Evolutionary conservation across 2,888 invertebrate species (phyloP).

Genomic region (Rhimphoctona megacephalus): DNA sequence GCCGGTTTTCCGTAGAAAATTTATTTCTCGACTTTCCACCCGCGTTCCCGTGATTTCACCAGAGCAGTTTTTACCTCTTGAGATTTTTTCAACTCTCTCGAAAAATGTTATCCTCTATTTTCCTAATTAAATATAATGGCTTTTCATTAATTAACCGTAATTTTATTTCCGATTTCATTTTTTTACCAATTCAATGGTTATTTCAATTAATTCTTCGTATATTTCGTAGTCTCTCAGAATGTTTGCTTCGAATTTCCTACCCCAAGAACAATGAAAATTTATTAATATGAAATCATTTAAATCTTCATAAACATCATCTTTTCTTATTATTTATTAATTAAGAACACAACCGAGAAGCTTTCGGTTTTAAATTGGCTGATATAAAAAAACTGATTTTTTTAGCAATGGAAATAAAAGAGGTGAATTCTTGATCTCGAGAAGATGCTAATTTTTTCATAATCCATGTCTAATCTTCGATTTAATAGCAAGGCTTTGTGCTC

Average conservation of each 20-base stretch:
- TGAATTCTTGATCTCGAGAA: background rate
- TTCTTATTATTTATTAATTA: background rate
- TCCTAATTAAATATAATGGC: background rate
- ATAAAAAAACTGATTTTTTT: background rate
- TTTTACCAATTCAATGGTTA: background rate
- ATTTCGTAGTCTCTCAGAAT: background rate
- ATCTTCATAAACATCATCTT: background rate
- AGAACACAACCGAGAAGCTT: background rate
- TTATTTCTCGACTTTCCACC: slow-evolving; percentile 64
- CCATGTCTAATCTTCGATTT: slow-evolving; percentile 29
- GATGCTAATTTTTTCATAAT: background rate
- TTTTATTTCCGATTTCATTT: background rate
- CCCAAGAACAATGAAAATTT: background rate
- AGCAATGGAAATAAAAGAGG: background rate
- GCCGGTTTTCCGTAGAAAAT: slow-evolving; percentile 51
- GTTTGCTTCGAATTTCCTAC: background rate
- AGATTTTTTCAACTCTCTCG: slow-evolving; percentile 41
- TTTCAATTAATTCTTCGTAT: background rate
- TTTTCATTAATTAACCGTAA: background rate
- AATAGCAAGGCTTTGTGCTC: slow-evolving; percentile 23
- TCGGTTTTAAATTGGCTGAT: background rate
- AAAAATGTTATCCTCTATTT: background rate
- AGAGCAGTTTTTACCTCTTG: background rate
- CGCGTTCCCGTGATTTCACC: slow-evolving; percentile 60
- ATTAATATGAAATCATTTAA: background rate